Evolutionary conservation across 1,140 invertebrate genomes (phyloP).

Genomic region (Doryteuthis pealeii): DNA sequence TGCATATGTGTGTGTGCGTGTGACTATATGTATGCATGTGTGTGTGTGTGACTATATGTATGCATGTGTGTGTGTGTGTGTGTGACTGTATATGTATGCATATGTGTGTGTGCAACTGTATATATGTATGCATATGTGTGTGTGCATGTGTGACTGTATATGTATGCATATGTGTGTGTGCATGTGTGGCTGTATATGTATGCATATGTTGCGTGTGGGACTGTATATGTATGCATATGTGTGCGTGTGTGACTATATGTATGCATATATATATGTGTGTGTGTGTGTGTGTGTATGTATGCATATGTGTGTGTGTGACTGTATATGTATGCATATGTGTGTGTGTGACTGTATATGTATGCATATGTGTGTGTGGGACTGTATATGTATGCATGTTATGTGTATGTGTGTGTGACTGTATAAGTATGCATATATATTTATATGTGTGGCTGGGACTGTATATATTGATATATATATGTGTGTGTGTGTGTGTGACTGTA

Average conservation of each 20-base stretch:
- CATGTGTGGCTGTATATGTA: too few relatives aligned
- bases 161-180: too few relatives aligned
- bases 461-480: too few relatives aligned
- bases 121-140: too few relatives aligned
- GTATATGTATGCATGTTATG: not conserved
- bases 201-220: not conserved
- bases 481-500: too few relatives aligned
- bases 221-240: not conserved
- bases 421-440: not conserved
- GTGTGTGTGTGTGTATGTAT: not conserved
- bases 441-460: not conserved
- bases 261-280: not conserved
- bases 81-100: too few relatives aligned
- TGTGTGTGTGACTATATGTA: too few relatives aligned
- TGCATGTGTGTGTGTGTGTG: not conserved
- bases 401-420: not conserved
- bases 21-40: too few relatives aligned
- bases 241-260: not conserved
- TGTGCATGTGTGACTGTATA: too few relatives aligned
- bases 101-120: too few relatives aligned
- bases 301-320: not conserved
- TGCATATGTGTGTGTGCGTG: too few relatives aligned
- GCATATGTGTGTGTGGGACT: not conserved
- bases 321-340: not conserved
- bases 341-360: not conserved